Evolutionary conservation across 2,888 invertebrate genomes (phyloP).

Genomic region (Diogma glabrata): DNA sequence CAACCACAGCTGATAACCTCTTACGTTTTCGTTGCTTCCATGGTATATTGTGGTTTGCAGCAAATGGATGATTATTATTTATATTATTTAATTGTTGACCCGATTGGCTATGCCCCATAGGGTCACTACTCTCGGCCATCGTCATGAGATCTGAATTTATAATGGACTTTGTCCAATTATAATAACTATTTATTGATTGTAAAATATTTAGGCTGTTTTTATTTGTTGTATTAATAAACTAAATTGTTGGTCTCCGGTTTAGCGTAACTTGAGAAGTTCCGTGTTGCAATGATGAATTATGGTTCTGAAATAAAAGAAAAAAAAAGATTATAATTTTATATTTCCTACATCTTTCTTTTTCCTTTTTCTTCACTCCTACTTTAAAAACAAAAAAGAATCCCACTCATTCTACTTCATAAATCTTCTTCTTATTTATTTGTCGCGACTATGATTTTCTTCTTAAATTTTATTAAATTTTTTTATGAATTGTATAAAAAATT

Average conservation of each 20-base stretch:
- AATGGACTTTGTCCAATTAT: conserved; percentile 9
- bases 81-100: conserved; percentile 32
- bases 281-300: not conserved
- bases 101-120: conserved; percentile 41
- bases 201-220: too few species aligned
- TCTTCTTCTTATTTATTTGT: too few species aligned
- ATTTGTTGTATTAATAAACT: too few species aligned
- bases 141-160: conserved; percentile 45
- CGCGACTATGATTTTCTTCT: too few species aligned
- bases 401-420: too few species aligned
- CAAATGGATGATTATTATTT: conserved; percentile 48
- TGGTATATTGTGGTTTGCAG: conserved; percentile 50
- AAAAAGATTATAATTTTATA: not conserved
- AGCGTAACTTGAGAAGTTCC: too few species aligned
- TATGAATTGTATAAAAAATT: too few species aligned
- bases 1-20: conserved; percentile 66
- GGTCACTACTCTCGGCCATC: conserved; percentile 59
- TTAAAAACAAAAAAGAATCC: too few species aligned
- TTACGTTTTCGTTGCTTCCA: conserved; percentile 63
- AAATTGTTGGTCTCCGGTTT: conserved; percentile 5
- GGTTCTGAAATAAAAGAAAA: not conserved
- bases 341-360: too few species aligned
- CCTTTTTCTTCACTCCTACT: too few species aligned
- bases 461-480: too few species aligned
- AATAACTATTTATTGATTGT: too few species aligned